Conservation (phyloP, 2,888 invertebrate genomes). For the Bombylius discolor region DNA sequence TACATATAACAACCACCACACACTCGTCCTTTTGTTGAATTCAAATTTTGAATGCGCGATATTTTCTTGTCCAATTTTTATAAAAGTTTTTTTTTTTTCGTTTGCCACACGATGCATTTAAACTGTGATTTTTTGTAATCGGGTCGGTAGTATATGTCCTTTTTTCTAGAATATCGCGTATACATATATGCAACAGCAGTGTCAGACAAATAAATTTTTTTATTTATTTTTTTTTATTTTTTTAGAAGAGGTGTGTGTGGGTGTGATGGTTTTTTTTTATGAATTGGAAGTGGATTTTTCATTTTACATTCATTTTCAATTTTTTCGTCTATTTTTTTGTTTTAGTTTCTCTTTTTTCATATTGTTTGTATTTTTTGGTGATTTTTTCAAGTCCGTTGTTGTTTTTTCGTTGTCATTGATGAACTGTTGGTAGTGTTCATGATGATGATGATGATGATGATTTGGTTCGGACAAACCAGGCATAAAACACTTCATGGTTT, state of each 20-base stretch:
- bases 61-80: no score
- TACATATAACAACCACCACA: no score
- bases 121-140: neutral
- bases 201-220: neutral
- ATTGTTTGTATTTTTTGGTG: neutral
- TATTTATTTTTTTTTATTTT: no score
- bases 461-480: slow-evolving; percentile 5
- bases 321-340: neutral
- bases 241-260: no score
- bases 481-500: slow-evolving; percentile 6
- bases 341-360: neutral
- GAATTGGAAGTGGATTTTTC: neutral
- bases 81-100: neutral
- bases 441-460: slow-evolving; percentile 1
- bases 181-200: neutral
- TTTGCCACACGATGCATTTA: slow-evolving; percentile 7
- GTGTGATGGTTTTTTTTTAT: neutral
- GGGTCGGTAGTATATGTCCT: no score
- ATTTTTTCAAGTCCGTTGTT: neutral
- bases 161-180: no score
- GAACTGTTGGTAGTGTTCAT: no score
- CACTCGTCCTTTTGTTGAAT: no score
- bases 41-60: no score
- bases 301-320: no score
- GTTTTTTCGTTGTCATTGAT: neutral